These are phyloP conservation scores for Himalopsyche japonica DNA, from an alignment of 2,888 invertebrate genomes.

Conservation along the genomic window DNA sequence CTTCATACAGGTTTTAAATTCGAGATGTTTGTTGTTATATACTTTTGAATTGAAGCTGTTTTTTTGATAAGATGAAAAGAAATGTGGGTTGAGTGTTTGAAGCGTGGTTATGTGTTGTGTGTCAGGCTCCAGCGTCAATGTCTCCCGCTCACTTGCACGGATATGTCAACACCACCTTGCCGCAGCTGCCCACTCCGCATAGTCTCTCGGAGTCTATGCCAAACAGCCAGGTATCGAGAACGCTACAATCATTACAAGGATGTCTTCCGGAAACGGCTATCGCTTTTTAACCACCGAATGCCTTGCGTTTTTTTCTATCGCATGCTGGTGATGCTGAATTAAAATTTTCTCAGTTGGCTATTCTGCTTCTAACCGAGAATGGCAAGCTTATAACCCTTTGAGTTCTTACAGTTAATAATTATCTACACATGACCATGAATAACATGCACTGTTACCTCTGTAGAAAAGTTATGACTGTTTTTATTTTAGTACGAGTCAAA, in stretches of 20 bases:
- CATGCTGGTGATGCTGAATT: neutral
- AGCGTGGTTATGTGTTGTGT: constrained; percentile 22
- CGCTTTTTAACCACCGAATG: neutral
- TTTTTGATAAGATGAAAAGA: neutral
- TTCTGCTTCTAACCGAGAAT: neutral
- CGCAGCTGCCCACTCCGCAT: constrained; percentile 66
- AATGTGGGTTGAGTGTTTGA: neutral
- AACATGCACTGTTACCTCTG: no score
- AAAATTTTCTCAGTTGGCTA: neutral
- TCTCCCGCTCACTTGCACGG: constrained; percentile 83
- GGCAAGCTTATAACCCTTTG: neutral
- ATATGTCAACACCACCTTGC: constrained; percentile 60
- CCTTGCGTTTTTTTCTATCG: neutral
- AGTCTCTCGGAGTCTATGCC: constrained; percentile 77
- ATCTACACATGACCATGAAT: neutral
- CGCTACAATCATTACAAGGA: neutral
- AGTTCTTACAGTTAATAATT: neutral
- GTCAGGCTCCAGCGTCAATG: constrained; percentile 89
- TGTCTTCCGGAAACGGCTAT: neutral
- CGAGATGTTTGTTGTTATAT: no score
- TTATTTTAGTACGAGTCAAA: no score
- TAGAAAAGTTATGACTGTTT: no score
- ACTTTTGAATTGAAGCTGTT: neutral
- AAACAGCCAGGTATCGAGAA: constrained; percentile 71
- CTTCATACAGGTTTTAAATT: neutral